Conservation (phyloP, 2,888 invertebrate species). For the Drosophila austrosaltans region DNA sequence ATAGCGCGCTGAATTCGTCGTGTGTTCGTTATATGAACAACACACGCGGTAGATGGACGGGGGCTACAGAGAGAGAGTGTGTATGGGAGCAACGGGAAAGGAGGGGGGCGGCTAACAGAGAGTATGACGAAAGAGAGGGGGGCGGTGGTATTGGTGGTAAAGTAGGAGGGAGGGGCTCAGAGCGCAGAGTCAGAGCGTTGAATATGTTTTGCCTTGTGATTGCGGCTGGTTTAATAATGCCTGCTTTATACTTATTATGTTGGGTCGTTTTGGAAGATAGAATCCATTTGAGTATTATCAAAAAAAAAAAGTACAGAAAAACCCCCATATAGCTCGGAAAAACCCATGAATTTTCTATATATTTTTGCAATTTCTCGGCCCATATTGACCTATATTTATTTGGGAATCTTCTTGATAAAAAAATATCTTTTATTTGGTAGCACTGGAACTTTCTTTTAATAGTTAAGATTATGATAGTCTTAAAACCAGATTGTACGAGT, state of each 20-base stretch:
- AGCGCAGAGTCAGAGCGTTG: constrained; percentile 58
- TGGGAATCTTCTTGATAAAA: not conserved
- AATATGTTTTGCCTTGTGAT: constrained; percentile 56
- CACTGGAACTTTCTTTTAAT: not conserved
- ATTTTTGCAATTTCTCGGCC: not conserved
- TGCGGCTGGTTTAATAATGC: constrained; percentile 23
- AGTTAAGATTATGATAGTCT: not conserved
- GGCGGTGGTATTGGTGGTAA: not conserved
- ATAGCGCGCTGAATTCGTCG: constrained; percentile 55
- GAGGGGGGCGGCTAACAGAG: constrained; percentile 25
- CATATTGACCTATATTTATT: not conserved
- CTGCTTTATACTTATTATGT: constrained; percentile 47
- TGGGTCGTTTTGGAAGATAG: constrained; percentile 1
- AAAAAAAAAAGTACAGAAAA: not conserved
- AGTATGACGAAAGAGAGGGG: constrained; percentile 5
- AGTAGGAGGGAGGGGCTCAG: constrained; percentile 30
- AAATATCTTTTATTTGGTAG: not conserved
- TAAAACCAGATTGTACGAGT: not conserved
- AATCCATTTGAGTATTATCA: not conserved
- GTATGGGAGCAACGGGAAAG: not conserved
- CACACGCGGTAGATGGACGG: constrained; percentile 34
- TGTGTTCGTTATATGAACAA: constrained; percentile 72
- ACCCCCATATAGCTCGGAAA: not conserved
- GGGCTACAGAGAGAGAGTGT: not conserved
- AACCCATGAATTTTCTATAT: not conserved